phyloP scores from a whole-genome alignment of 2,113 vertebrate genomes.

The Merops nubicus region DNA sequence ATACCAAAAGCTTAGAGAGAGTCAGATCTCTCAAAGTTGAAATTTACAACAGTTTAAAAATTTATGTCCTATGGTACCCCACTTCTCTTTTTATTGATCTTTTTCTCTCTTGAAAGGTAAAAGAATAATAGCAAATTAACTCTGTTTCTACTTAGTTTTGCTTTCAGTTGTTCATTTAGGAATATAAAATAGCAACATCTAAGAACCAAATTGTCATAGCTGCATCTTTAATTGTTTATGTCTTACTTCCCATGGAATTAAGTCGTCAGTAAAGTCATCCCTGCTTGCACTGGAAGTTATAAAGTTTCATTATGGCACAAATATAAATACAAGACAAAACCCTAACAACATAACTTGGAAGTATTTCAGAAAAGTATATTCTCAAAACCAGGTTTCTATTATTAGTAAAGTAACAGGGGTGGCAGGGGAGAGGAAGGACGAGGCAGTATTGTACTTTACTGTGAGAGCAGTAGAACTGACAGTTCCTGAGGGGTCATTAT shows the following conservation, averaged over 20 bases:
- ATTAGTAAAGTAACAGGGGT: not conserved
- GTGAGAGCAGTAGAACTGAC: not conserved
- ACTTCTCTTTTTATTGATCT: not conserved
- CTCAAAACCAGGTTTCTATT: not conserved
- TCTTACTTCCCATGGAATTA: not conserved
- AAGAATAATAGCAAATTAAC: not conserved
- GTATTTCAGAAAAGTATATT: not conserved
- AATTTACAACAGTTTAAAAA: not conserved
- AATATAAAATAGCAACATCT: not conserved
- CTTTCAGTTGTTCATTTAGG: not conserved
- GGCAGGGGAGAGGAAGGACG: not conserved
- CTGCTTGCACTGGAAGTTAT: not conserved
- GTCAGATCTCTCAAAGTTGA: not conserved
- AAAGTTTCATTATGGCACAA: not conserved
- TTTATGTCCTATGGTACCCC: not conserved
- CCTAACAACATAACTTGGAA: not conserved
- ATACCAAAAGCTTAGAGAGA: not conserved
- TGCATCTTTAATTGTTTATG: not conserved
- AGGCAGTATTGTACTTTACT: not conserved
- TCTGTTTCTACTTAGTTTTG: not conserved
- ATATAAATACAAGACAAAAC: not conserved
- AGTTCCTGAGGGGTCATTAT: not conserved
- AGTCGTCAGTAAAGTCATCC: not conserved
- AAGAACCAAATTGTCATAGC: too few species aligned
- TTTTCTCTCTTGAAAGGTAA: not conserved